A percentile compares a stretch with the other conserved stretches of the same genome.
These are phyloP conservation scores for Okamejei kenojei DNA, from an alignment of 2,797 vertebrate species.

Conservation along the genomic window DNA sequence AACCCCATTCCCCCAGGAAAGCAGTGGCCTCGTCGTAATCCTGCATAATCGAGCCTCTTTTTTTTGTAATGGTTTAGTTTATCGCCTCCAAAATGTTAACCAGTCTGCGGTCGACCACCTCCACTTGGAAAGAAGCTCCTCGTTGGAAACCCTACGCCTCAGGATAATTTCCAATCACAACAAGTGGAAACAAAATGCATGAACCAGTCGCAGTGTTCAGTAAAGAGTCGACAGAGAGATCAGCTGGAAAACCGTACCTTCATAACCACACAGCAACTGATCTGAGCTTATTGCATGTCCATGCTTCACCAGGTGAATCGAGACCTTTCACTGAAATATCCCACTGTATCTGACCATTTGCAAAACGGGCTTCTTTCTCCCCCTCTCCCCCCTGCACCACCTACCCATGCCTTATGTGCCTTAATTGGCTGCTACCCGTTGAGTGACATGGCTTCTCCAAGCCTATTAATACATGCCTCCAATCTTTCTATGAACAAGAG, in stretches of 20 bases:
- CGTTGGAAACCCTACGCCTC: background rate
- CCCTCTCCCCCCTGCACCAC: background rate
- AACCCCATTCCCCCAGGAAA: slow-evolving; percentile 43
- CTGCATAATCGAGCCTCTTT: slow-evolving; percentile 23
- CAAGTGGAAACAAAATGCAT: background rate
- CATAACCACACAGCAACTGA: background rate
- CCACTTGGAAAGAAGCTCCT: background rate
- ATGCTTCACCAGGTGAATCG: background rate
- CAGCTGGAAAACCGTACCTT: background rate
- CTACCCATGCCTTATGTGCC: background rate
- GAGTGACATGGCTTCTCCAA: slow-evolving; percentile 2
- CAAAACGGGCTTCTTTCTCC: background rate
- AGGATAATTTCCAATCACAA: background rate
- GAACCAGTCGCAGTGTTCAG: background rate
- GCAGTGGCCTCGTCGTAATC: slow-evolving; percentile 41
- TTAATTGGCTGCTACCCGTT: background rate
- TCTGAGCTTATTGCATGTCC: background rate
- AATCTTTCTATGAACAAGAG: slow-evolving; percentile 17
- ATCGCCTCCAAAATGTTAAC: too few species aligned
- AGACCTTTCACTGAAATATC: background rate
- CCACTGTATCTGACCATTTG: background rate
- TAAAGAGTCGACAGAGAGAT: too few species aligned
- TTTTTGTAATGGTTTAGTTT: background rate
- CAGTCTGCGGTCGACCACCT: background rate
- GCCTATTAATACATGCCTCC: slow-evolving; percentile 12